Evolutionary conservation across 2,888 invertebrate genomes (phyloP), one percentile per base, ranked within the genome.

Genomic region (Pseudococcus jackbeardsleyi): DNA sequence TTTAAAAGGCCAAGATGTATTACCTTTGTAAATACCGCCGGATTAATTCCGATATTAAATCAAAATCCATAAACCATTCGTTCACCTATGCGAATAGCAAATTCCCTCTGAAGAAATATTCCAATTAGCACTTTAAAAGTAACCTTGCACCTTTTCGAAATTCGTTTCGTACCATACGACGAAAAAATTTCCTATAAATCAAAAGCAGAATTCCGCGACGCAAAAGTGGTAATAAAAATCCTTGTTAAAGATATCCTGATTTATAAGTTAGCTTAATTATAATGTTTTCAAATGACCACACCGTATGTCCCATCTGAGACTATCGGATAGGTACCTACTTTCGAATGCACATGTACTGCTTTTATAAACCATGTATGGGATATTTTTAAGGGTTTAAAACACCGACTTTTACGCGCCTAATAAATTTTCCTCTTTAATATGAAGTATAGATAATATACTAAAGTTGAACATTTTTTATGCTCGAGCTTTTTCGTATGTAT

Each of bases 1-100:
- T 64, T 64, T 64, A 64, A 64, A 64, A 64, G 22, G 64, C 64
- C 19, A 64, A 64, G 64, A 64, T 64, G 64, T 64, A 64, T 64
- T 64, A 64, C 64, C 64, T 64, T 64, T 64, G 22, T 4, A 22
- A 64, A 64, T 64, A 64, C 64, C 64, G 11, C 42, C 42, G 22
- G 64, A 64, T 64, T 64, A 64, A 22, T 64, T 64, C 15, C 1
- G 64, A 64, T 64, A 64, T 64, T 22, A 64, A 22, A 64, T 22
- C 64, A 64, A 64, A 22, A 19, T 22, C 64, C 64, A 64, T 22
- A 22, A 64, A 64, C 64, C 64, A 64, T 64, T 64, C 64, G 64
- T 64, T 64, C 22, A 64, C 64, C 64, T 64, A 11, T 64, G 11
- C 22, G 22, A 19, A 64, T 22, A 64, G 64, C 2, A 64, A 64